Conservation (phyloP, 2,113 vertebrate species). For the Anas platyrhynchos region DNA sequence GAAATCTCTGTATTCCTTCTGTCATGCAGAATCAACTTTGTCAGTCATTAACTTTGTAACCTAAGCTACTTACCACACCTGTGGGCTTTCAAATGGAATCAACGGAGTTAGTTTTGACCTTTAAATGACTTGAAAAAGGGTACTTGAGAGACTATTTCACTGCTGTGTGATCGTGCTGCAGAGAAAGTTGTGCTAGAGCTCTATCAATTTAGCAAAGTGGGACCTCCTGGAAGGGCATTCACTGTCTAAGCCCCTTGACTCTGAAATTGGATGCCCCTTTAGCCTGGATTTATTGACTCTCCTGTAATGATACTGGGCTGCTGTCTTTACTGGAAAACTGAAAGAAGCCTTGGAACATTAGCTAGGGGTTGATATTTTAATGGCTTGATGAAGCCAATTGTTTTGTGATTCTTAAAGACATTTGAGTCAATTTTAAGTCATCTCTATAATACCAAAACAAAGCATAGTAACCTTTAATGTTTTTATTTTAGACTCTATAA, state of each 20-base stretch:
- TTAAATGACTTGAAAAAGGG: conserved; percentile 23
- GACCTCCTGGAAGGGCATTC: conserved; percentile 4
- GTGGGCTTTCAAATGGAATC: conserved; percentile 31
- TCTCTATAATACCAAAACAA: not conserved
- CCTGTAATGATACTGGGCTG: not conserved
- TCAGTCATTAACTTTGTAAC: conserved; percentile 47
- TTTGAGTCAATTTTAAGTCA: not conserved
- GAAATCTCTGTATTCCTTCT: conserved; percentile 43
- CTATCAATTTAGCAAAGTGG: conserved; percentile 14
- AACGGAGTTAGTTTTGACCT: conserved; percentile 48
- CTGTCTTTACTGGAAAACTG: not conserved
- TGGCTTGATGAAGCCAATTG: not conserved
- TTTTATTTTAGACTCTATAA: not conserved
- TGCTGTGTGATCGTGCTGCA: not conserved
- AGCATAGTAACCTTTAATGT: not conserved
- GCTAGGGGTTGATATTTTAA: not conserved
- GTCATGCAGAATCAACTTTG: conserved; percentile 49
- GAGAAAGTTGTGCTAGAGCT: not conserved
- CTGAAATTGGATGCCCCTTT: not conserved
- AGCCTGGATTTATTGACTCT: not conserved
- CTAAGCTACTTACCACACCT: conserved; percentile 32
- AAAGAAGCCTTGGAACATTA: not conserved
- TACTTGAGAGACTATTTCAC: conserved; percentile 20
- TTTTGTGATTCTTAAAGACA: not conserved
- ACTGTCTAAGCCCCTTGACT: conserved; percentile 12